These are phyloP conservation scores for Cariama cristata DNA, from an alignment of 2,113 vertebrate species.

Conservation along the genomic window DNA sequence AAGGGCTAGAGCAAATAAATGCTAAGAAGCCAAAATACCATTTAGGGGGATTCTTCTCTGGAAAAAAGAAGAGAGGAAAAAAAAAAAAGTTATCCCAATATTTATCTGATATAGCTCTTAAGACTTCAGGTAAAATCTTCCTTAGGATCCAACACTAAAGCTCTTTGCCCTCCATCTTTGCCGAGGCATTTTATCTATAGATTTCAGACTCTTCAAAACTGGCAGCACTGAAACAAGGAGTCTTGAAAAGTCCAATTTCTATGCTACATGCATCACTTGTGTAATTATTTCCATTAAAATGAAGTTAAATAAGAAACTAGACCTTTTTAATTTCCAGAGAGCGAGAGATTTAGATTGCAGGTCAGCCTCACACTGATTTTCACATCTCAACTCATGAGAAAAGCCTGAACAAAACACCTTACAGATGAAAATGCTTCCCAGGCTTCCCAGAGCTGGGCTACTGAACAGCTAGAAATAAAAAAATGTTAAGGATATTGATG, in stretches of 20 bases:
- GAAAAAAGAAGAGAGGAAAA: accelerated
- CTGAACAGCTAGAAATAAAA: neutral
- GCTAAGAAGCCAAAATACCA: neutral
- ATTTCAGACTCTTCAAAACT: neutral
- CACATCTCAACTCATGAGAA: neutral
- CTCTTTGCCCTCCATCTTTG: neutral
- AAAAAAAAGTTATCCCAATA: neutral
- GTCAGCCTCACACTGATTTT: neutral
- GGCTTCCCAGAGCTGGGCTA: neutral
- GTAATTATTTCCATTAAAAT: neutral
- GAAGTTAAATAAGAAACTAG: neutral
- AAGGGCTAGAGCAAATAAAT: neutral
- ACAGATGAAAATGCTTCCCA: neutral
- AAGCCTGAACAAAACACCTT: neutral
- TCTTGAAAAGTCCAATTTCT: neutral
- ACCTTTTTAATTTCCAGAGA: neutral
- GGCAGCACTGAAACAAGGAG: neutral
- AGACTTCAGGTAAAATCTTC: neutral
- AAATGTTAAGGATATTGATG: neutral
- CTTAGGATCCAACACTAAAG: neutral
- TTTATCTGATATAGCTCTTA: neutral
- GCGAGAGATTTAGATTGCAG: neutral
- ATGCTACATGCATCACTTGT: neutral
- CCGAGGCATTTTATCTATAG: neutral
- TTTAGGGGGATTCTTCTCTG: neutral